Evolutionary conservation across 2,888 invertebrate species (phyloP).

Genomic region (Nipponacmea schrenckii): DNA sequence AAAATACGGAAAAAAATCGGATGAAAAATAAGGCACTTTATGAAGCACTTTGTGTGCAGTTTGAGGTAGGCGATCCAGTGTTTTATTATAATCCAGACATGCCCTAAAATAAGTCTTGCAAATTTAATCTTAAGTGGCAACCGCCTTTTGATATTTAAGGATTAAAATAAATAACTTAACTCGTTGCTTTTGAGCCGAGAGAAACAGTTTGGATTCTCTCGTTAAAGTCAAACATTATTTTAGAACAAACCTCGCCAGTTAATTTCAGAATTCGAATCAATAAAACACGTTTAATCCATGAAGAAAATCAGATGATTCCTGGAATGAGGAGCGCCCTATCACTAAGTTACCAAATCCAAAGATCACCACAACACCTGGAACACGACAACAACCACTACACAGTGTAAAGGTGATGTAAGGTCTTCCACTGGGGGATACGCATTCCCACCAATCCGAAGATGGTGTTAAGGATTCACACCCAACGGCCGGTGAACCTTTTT

Average conservation of each 20-base stretch:
- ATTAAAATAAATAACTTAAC: no score
- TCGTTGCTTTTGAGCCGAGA: no score
- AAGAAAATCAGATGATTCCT: slow-evolving; percentile 2
- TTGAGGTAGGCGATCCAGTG: slow-evolving; percentile 6
- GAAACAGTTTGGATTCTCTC: no score
- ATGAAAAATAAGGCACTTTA: not conserved
- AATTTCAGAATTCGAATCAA: slow-evolving; percentile 10
- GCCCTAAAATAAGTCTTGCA: not conserved
- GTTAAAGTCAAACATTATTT: no score
- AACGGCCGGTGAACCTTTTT: no score
- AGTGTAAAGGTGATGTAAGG: not conserved
- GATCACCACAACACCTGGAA: not conserved
- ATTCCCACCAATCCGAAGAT: not conserved
- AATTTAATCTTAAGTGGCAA: not conserved
- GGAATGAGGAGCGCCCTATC: not conserved
- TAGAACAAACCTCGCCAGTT: not conserved
- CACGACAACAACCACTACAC: not conserved
- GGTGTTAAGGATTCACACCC: not conserved
- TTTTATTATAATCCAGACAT: not conserved
- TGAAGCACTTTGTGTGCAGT: not conserved
- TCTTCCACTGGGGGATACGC: not conserved
- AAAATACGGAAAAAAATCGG: not conserved
- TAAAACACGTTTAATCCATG: slow-evolving; percentile 2
- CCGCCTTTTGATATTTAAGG: no score
- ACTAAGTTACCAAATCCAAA: not conserved